Evolutionary conservation across 2,888 invertebrate genomes (phyloP), one percentile per base, ranked within the genome.

Genomic region (Meteorus cinctellus): DNA sequence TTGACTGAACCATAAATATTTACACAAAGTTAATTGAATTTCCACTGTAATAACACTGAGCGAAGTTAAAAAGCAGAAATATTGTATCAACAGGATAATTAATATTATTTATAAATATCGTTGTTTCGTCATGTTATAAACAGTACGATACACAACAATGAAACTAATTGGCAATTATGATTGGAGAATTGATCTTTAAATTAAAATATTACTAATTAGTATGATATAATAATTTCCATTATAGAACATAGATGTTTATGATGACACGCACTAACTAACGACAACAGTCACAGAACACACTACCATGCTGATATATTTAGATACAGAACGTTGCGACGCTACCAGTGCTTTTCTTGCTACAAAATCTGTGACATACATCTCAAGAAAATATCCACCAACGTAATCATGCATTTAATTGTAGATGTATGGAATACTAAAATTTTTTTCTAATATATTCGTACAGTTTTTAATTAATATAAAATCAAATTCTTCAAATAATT

Each of bases 221-320:
- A n/a, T 55, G 4, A 19, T 55, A 55, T 55, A 6, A 55, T 19
- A 24, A 55, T 55, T 24, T 8, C 19, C 5, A 55, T 55, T 24
- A 19, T 55, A 19, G 24, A 55, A 4, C 10, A 55, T 55, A 16
- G 2, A n/a, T 34, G 2, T 29, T 1, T 29, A 51, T 19, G n/a
- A 34, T 31, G 55, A 19, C 51, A 69, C 31, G 31, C 19, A 34
- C 27, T 51, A 19, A 29, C 41, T 48, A 45, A 69, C n/a, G 51
- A 69, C 69, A 76, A 75, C 78, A 78, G 51, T 72, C 72, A 80
- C 80, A 79, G 75, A 76, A 76, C 79, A 81, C 77, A 81, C 55
- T 55, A 81, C 81, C 79, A 81, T 77, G 78, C 69, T 71, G 85
- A 75, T 86, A 86, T 85, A 86, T 86, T 86, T 86, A 86, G 86